Conservation (phyloP, 1,140 invertebrate genomes). For the Drosophila pseudoobscura region DNA sequence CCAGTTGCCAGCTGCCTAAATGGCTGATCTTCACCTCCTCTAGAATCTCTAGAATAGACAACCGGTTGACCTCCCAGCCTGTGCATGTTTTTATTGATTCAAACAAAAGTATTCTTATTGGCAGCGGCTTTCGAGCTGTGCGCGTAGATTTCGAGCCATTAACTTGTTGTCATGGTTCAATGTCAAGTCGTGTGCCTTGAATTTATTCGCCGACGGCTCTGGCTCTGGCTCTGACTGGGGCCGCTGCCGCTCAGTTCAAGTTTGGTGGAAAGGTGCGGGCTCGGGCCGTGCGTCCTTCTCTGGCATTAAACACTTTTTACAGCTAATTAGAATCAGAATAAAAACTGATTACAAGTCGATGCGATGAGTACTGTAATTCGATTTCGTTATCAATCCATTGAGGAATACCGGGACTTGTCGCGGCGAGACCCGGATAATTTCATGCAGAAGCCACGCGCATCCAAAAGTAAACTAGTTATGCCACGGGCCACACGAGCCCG, state of each 20-base stretch:
- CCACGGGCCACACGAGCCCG: slow-evolving; percentile 2
- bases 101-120: slow-evolving; percentile 71
- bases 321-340: not conserved
- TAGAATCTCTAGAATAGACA: slow-evolving; percentile 59
- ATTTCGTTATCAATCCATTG: too few relatives aligned
- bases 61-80: slow-evolving; percentile 75
- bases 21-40: slow-evolving; percentile 40
- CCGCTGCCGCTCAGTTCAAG: slow-evolving; percentile 13
- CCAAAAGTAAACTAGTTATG: slow-evolving; percentile 33
- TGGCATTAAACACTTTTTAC: slow-evolving; percentile 2
- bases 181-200: slow-evolving; percentile 57
- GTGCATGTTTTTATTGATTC: slow-evolving; percentile 59
- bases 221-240: not conserved
- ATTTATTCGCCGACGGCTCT: slow-evolving; percentile 31
- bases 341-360: not conserved
- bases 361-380: slow-evolving; percentile 1
- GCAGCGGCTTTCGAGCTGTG: slow-evolving; percentile 19
- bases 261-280: not conserved
- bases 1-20: slow-evolving; percentile 1
- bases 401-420: too few relatives aligned
- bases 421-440: not conserved
- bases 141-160: slow-evolving; percentile 47
- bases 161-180: slow-evolving; percentile 56
- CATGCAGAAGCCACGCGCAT: slow-evolving; percentile 42
- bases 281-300: not conserved